Evolutionary conservation across 1,140 invertebrate species (phyloP), one percentile per base, ranked within the genome.

Genomic region (Cepaea nemoralis): DNA sequence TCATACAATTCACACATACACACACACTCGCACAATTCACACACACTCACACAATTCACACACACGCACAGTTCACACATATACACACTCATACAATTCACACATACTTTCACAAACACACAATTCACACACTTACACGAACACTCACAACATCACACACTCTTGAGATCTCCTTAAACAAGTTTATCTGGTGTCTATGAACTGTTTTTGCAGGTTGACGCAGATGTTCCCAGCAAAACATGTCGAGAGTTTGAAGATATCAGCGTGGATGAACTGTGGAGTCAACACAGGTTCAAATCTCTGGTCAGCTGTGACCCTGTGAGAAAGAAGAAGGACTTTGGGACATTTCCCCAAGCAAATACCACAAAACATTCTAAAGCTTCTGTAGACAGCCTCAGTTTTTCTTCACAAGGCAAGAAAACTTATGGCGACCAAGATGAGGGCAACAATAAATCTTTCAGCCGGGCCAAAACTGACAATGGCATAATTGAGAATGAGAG

Each of bases 201-300:
- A 55, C 27, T 63, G 2, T 63, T 27, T 63, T 12, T 75, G 12
- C 24, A 79, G 77, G 77, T 79, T 24, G 77, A 79, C 1, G 27
- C 75, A 12, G 74, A 77, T 14, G 31, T 45, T 24, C 16, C 33
- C n/a, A 66, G 16, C 16, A 33, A 33, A 5, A 24, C 27, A 0
- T 50, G 86, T 82, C 83, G 84, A 76, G 88, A 89, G 82, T 89
- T 88, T 85, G 89, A 90, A 75, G 89, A 90, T 80, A 37, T 87
- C 35, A 66, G 86, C 37, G 79, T 86, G 27, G 76, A 86, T 19
- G 84, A 86, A 0, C 81, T 88, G 50, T 87, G 82, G 83, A 82
- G 84, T 74, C 74, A 83, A 16, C 84, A 86, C n/a, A 75, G 87
- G 22, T 88, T 88, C 76, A 81, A 84, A 31, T 84, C 84, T 55